Base-by-base conservation (phyloP, 2,797 vertebrate species). In the Brachyalestes nurse region DNA sequence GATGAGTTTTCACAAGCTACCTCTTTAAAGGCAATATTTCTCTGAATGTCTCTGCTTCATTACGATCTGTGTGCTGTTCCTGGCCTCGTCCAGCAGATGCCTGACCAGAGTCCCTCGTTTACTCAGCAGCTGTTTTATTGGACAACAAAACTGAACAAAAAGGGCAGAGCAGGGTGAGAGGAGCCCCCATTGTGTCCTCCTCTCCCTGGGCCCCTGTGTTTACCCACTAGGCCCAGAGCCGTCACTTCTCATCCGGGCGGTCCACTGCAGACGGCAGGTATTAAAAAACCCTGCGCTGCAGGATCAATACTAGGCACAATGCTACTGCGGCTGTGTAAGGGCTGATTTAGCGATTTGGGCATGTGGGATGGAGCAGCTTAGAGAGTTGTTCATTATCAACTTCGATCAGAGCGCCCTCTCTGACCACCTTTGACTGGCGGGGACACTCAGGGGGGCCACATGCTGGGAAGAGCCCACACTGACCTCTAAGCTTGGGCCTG, bases 271-370 rank as follows among this genome's bases (percentile, higher is more conserved):
- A 90, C 90, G 90, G 88, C 93, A 94, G 92, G 92, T 95, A 93
- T 93, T 90, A 92, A 93, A 51, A 91, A 88, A 91, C 83, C 89
- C 90, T 85, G 89, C 91, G 88, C 87, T 86, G 84, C 10, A 83
- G 89, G 92, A 95, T 95, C 94, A 92, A 95, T 95, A 95, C 86
- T 86, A 34, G 42, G 88, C 92, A 95, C 94, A 95, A 93, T 94
- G 93, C 94, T 90, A 71, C 85, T 91, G 89, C 90, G 85, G 87
- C 88, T 90, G 89, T 91, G 90, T 90, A 87, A 86, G 53, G 88
- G 91, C 88, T 89, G 90, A 90, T 88, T 88, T 83, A 79, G 86
- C 92, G 93, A 92, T 91, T 90, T 87, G 83, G 92, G 91, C 93
- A 92, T 92, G 92, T 92, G 93, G 91, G 90, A 91, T 86, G 87